These are phyloP conservation scores for Anas platyrhynchos DNA, from an alignment of 2,113 vertebrate genomes.

Conservation along the genomic window DNA sequence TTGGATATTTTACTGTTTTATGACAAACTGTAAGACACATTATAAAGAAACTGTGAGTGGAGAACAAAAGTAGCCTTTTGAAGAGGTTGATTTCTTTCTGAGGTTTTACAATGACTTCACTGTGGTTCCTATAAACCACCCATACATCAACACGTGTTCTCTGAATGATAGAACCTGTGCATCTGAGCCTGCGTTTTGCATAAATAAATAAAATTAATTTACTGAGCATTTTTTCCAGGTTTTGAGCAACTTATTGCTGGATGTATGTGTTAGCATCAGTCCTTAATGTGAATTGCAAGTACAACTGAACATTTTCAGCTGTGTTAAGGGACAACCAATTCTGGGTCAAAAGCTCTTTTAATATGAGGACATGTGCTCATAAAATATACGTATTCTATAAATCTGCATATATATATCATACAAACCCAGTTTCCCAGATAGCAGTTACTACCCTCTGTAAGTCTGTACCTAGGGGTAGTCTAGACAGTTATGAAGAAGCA, in stretches of 20 bases:
- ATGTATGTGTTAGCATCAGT: background rate
- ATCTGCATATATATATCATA: background rate
- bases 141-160: background rate
- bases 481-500: background rate
- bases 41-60: background rate
- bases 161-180: background rate
- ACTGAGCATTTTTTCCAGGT: background rate
- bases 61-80: background rate
- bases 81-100: background rate
- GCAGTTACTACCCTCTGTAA: background rate
- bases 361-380: background rate
- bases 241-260: background rate
- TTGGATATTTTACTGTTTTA: background rate
- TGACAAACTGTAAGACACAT: background rate
- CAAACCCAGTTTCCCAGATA: background rate
- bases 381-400: background rate
- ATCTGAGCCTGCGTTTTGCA: background rate
- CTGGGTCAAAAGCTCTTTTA: background rate
- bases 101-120: background rate
- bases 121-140: background rate
- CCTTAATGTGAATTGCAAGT: background rate
- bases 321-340: background rate
- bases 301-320: background rate
- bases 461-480: background rate
- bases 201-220: background rate